phyloP scores from a whole-genome alignment of 2,113 vertebrate species.

The Ellobius talpinus region DNA sequence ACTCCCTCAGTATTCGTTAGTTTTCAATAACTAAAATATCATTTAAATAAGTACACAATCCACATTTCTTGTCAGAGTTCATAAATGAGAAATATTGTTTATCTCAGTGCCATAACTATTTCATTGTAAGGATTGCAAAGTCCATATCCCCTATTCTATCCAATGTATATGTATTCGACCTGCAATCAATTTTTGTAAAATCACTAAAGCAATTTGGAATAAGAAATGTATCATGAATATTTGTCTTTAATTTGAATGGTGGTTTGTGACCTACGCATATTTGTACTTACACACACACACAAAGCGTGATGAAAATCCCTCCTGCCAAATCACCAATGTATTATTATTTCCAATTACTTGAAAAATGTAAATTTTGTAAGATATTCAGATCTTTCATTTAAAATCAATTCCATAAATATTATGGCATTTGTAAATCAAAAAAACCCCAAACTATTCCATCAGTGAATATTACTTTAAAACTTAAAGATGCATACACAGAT shows the following conservation, averaged over 20 bases:
- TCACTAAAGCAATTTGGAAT: not conserved
- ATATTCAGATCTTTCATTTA: conserved; percentile 50
- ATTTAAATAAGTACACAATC: not conserved
- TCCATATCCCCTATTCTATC: not conserved
- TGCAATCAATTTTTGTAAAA: not conserved
- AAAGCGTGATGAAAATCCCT: not conserved
- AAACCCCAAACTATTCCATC: not conserved
- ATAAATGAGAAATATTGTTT: not conserved
- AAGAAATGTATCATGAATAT: conserved; percentile 22
- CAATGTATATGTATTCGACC: not conserved
- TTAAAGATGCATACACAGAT: conserved; percentile 14
- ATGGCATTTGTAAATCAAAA: not conserved
- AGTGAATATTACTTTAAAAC: conserved; percentile 60
- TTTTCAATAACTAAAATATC: not conserved
- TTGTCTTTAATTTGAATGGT: not conserved
- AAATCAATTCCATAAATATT: conserved; percentile 50
- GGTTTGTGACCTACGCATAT: not conserved
- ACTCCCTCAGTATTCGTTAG: not conserved
- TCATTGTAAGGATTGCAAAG: not conserved
- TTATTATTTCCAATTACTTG: conserved; percentile 55
- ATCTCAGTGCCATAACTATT: not conserved
- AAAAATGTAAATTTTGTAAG: conserved; percentile 4
- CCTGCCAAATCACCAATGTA: not conserved
- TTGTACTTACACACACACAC: not conserved
- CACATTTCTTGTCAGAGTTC: not conserved